phyloP scores from a whole-genome alignment of 2,797 vertebrate genomes.

The Epinephelus coioides region DNA sequence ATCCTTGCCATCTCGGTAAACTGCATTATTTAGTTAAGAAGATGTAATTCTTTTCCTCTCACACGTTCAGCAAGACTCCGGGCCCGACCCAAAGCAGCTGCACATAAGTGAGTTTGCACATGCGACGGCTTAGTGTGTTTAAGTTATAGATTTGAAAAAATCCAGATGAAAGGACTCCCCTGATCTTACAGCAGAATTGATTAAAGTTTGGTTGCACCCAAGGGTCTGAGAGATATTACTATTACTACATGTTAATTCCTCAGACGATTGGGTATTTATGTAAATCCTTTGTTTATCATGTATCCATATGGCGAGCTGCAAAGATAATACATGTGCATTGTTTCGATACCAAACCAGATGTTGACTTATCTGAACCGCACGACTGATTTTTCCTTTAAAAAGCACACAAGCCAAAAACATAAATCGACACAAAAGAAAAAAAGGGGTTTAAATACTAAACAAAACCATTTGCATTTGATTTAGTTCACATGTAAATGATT shows the following conservation, averaged over 20 bases:
- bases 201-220: conserved; percentile 57
- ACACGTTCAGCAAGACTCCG: conserved; percentile 57
- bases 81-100: conserved; percentile 34
- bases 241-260: conserved; percentile 48
- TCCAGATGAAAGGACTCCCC: conserved; percentile 63
- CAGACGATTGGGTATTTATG: conserved; percentile 52
- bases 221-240: conserved; percentile 46
- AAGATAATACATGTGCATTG: conserved; percentile 35
- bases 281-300: conserved; percentile 58
- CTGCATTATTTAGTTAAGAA: conserved; percentile 84
- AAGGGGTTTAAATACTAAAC: conserved; percentile 55
- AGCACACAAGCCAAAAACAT: conserved; percentile 18
- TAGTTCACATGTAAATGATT: conserved; percentile 58
- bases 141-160: conserved; percentile 75
- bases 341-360: conserved; percentile 52
- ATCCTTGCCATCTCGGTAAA: conserved; percentile 82
- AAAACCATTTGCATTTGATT: conserved; percentile 66
- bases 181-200: conserved; percentile 66
- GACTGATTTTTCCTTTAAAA: conserved; percentile 38
- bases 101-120: conserved; percentile 69
- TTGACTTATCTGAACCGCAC: conserved; percentile 44
- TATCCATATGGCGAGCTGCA: conserved; percentile 37
- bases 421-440: conserved; percentile 24
- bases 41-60: conserved; percentile 75
- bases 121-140: conserved; percentile 72